Conservation (phyloP, 2,888 invertebrate genomes). For the Tenodera sinensis region DNA sequence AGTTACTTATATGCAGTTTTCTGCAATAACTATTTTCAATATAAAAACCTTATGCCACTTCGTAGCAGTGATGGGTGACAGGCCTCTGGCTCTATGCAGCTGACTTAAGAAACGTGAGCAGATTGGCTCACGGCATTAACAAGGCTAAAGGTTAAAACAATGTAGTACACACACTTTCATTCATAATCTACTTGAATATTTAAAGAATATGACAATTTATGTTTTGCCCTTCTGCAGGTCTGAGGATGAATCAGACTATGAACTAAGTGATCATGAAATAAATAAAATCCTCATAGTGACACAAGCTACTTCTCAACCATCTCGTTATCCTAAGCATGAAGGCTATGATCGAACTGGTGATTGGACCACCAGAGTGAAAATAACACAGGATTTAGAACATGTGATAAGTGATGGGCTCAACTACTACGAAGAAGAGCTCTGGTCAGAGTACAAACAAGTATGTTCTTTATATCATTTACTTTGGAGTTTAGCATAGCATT, state of each 20-base stretch:
- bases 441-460: conserved; percentile 63
- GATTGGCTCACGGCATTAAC: too few species aligned
- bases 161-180: too few species aligned
- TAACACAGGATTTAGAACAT: conserved; percentile 90
- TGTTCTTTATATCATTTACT: conserved; percentile 28
- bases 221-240: conserved; percentile 53
- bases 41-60: too few species aligned
- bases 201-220: background rate
- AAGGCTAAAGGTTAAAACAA: too few species aligned
- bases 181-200: too few species aligned
- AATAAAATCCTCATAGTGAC: conserved; percentile 94
- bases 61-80: too few species aligned
- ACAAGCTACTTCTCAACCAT: conserved; percentile 55
- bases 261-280: conserved; percentile 88
- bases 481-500: too few species aligned
- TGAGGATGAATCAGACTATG: conserved; percentile 78
- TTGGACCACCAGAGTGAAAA: conserved; percentile 85
- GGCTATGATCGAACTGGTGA: conserved; percentile 89
- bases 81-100: too few species aligned
- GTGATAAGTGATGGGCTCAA: conserved; percentile 95
- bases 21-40: too few species aligned
- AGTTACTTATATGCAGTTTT: too few species aligned
- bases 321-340: conserved; percentile 73
- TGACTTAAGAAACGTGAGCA: too few species aligned
- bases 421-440: conserved; percentile 93